Base-by-base conservation (phyloP, 2,888 invertebrate species). In the Dynastes grantii region DNA sequence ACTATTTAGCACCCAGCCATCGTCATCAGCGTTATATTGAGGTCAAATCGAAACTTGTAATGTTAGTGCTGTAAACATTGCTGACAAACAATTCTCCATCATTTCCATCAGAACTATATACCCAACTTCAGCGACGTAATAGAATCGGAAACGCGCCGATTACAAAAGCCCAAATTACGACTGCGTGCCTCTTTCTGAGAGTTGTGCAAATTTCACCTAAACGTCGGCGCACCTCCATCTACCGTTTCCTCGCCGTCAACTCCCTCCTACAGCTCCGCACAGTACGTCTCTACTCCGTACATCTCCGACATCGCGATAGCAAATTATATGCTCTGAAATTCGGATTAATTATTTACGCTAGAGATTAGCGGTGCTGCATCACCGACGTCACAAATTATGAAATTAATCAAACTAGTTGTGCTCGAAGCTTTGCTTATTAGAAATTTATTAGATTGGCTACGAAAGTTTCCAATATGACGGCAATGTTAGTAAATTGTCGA, bases 281-380 rank as follows among this genome's bases (percentile, higher is more conserved):
- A 29, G 11, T 63, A 13, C 11, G 8, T 63, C 11, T 61, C 22
- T 22, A 22, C 22, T 22, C 29, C 61, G 8, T 75, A 45, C 68
- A 11, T 32, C 13, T 51, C 68, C 63, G 29, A 13, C 68, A n/a
- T 49, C 40, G 11, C 13, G 27, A 32, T 9, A 16, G 29, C 32
- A 37, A 32, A 37, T 2, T 37, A 37, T 2, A 5, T 55, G 45
- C 22, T 75, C 73, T 22, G 61, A 75, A 63, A 45, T 75, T 75
- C 29, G 61, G 73, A 61, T 75, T 61, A 75, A 75, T 75, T 75
- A 75, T 75, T 61, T 75, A 75, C 73, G 73, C 73, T 13, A 75
- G 29, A 61, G 61, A 61, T 45, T 75, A 75, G 61, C 61, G 58
- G 29, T 27, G 49, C 45, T 75, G 73, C 73, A 75, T 40, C 61